Base-by-base conservation (phyloP, 2,888 invertebrate genomes). In the Protonemura montana region DNA sequence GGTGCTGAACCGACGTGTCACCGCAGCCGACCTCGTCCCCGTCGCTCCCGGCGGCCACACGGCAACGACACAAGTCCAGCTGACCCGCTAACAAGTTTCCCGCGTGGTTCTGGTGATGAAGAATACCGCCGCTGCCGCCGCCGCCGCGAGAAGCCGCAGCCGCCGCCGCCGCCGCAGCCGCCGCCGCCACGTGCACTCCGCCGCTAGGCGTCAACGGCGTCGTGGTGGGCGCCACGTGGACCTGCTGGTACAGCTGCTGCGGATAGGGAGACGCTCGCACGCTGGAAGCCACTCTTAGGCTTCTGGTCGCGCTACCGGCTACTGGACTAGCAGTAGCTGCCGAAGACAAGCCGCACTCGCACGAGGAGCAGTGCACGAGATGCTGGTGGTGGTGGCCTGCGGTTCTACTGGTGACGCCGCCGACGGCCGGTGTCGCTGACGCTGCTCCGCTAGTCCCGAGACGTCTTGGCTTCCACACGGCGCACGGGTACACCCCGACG, bases 401-500 rank as follows among this genome's bases (percentile, higher is more conserved):
- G 59, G 35, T 88, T 26, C 27, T 26, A 27, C 35, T 28, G 76
- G 27, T 78, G 86, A 80, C 84, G 77, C 76, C 81, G 42, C 41
- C 76, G 76, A 80, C 76, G 16, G 59, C 59, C 59, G 59, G 16
- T 21, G 59, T 1, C 59, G 59, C 59, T 3, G 59, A 10, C 59
- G 59, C 7, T 3, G 59, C 59, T 1, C 3, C 59, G 59, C 59
- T 41, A 7, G 84, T 86, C 59, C 78, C 86, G 28, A 87, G 80
- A 27, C 88, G 86, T 21, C 76, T 13, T 88, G 92, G 91, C 89
- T 92, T 92, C 91, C 92, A 92, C 90, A 92, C 92, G 90, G 93
- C 92, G 91, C 92, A 93, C 88, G 93, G 92, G 91, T 92, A 92
- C 91, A 93, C 92, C 91, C 92, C 92, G 89, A 93, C 91, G 89